A percentile compares a stretch with the other conserved stretches of the same genome.
phyloP scores from a whole-genome alignment of 2,888 invertebrate genomes.

The Lasioglossum lativentre region DNA sequence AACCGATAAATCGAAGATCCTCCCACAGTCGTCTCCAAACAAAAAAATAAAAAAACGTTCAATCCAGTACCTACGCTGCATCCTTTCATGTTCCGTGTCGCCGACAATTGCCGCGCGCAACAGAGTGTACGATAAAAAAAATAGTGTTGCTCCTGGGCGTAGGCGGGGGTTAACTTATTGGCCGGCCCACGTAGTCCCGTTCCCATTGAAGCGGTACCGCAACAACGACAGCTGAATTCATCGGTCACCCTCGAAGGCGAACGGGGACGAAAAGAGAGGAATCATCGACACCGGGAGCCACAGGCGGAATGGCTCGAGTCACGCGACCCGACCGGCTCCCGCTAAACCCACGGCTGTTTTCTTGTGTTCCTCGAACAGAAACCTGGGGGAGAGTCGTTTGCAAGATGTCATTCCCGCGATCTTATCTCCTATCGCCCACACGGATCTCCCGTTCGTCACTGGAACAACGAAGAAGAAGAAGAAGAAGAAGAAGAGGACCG shows the following conservation, averaged over 20 bases:
- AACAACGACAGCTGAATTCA: constrained; percentile 34
- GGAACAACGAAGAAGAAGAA: constrained; percentile 18
- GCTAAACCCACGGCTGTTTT: constrained; percentile 13
- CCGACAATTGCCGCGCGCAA: not conserved
- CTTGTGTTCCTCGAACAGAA: constrained; percentile 38
- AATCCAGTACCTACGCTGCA: not conserved
- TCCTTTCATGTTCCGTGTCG: not conserved
- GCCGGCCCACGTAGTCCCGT: not conserved
- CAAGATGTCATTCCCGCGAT: constrained; percentile 57
- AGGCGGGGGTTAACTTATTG: not conserved
- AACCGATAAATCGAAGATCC: not conserved
- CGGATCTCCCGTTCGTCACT: constrained; percentile 29
- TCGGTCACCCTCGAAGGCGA: constrained; percentile 37
- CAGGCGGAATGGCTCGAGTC: constrained; percentile 37
- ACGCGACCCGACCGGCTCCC: constrained; percentile 34
- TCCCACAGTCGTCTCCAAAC: not conserved
- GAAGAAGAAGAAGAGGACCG: not conserved
- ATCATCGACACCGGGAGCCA: constrained; percentile 39
- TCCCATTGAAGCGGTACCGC: not conserved
- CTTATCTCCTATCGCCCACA: constrained; percentile 43
- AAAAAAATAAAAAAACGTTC: not conserved
- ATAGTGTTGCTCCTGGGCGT: not conserved
- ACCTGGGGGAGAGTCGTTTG: constrained; percentile 51
- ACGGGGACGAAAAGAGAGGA: constrained; percentile 10
- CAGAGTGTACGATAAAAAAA: not conserved